phyloP scores from a whole-genome alignment of 2,113 vertebrate genomes.

The Tinamus guttatus region DNA sequence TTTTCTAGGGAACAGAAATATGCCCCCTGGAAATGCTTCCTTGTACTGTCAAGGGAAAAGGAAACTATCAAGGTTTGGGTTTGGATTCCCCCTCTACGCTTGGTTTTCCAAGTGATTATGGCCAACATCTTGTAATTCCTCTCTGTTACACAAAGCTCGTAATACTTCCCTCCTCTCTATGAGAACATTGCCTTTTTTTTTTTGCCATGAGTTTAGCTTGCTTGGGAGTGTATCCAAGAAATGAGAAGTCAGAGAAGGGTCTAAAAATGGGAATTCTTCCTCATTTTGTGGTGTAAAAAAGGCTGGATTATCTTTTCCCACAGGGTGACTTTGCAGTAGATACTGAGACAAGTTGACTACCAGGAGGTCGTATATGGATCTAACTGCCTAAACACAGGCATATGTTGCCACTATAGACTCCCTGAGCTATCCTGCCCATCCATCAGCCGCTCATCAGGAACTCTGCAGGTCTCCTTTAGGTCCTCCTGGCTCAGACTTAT shows the following conservation, averaged over 20 bases:
- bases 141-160: background rate
- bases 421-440: background rate
- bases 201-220: background rate
- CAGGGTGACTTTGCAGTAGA: background rate
- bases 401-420: too few relatives aligned
- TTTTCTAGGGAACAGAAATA: background rate
- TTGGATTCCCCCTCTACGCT: background rate
- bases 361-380: background rate
- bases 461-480: background rate
- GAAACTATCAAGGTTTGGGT: background rate
- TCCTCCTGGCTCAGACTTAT: background rate
- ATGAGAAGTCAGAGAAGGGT: background rate
- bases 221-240: background rate
- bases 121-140: background rate
- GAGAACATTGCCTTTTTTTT: background rate
- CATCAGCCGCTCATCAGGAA: background rate
- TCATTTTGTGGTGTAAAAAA: background rate
- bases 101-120: background rate
- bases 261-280: background rate
- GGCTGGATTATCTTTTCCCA: background rate
- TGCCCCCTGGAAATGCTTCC: background rate
- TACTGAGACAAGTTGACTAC: background rate
- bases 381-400: background rate
- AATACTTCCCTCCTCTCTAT: background rate
- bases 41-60: background rate